phyloP scores from a whole-genome alignment of 1,140 invertebrate genomes.

The Cephus cinctus region DNA sequence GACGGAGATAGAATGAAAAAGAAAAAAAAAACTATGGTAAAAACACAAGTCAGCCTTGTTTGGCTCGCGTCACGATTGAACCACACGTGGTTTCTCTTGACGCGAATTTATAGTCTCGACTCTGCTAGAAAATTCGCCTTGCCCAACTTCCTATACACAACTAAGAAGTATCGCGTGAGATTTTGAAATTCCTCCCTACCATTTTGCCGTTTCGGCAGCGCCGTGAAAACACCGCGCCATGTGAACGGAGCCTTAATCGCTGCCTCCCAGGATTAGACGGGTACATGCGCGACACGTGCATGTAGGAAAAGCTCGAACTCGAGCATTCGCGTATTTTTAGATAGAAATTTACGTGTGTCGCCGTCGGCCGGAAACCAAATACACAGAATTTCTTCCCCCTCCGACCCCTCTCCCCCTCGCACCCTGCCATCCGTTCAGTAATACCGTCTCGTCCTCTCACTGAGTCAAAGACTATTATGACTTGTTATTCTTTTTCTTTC shows the following conservation, averaged over 20 bases:
- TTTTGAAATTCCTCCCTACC: background rate
- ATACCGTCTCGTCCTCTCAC: too few relatives aligned
- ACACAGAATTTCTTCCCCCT: too few relatives aligned
- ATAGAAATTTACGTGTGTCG: conserved; percentile 8
- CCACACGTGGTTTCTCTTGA: too few relatives aligned
- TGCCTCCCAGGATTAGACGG: conserved; percentile 4
- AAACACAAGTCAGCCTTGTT: background rate
- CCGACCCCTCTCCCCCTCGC: too few relatives aligned
- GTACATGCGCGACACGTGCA: background rate
- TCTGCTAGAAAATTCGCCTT: too few relatives aligned
- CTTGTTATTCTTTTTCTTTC: background rate
- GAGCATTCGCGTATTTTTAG: conserved; percentile 15
- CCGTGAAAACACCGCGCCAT: background rate
- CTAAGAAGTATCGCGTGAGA: too few relatives aligned
- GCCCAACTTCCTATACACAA: too few relatives aligned
- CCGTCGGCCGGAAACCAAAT: conserved; percentile 10
- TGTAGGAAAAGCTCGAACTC: conserved; percentile 10
- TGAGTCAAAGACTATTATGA: background rate
- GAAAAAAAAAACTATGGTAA: background rate
- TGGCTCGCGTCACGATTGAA: too few relatives aligned
- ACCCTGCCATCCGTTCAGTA: too few relatives aligned
- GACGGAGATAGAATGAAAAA: background rate
- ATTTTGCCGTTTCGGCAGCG: background rate
- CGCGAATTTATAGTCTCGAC: too few relatives aligned
- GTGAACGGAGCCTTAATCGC: background rate